Conservation (phyloP, 2,888 invertebrate species). For the Strigamia transsilvanica region DNA sequence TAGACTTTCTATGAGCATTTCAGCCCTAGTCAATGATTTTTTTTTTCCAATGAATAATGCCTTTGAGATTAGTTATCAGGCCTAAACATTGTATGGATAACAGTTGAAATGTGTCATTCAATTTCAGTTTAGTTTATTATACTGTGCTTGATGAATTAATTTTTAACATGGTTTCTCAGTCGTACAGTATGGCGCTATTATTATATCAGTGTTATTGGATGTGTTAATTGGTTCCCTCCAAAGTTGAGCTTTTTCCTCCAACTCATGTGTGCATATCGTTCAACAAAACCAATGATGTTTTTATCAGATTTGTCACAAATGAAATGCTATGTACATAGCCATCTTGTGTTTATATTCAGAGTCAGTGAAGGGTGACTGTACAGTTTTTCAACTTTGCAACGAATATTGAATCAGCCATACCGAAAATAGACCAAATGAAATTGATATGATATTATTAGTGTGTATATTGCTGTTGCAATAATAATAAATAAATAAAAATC, state of each 20-base stretch:
- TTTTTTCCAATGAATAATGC: constrained; percentile 21
- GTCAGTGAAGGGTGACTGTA: constrained; percentile 22
- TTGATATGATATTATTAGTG: constrained; percentile 33
- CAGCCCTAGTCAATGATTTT: constrained; percentile 24
- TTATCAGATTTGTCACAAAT: constrained; percentile 36
- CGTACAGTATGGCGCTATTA: not conserved
- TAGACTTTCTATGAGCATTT: constrained; percentile 1
- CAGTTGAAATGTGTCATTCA: constrained; percentile 23
- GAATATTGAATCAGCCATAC: constrained; percentile 36
- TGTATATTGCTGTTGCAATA: constrained; percentile 44
- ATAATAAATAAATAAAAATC: not conserved
- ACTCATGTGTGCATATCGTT: constrained; percentile 41
- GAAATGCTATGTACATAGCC: constrained; percentile 44
- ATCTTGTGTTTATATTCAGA: constrained; percentile 28
- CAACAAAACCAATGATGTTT: constrained; percentile 24
- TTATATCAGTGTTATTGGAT: constrained; percentile 36
- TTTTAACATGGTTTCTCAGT: not conserved
- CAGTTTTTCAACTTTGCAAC: constrained; percentile 41
- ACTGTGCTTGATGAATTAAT: not conserved
- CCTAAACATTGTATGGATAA: constrained; percentile 31
- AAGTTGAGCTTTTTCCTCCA: constrained; percentile 33
- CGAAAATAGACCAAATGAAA: constrained; percentile 24
- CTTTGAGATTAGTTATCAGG: constrained; percentile 36
- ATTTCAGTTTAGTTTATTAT: constrained; percentile 13
- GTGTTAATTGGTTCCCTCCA: constrained; percentile 42